phyloP scores from a whole-genome alignment of 1,140 invertebrate genomes.

The Trichonephila inaurata region DNA sequence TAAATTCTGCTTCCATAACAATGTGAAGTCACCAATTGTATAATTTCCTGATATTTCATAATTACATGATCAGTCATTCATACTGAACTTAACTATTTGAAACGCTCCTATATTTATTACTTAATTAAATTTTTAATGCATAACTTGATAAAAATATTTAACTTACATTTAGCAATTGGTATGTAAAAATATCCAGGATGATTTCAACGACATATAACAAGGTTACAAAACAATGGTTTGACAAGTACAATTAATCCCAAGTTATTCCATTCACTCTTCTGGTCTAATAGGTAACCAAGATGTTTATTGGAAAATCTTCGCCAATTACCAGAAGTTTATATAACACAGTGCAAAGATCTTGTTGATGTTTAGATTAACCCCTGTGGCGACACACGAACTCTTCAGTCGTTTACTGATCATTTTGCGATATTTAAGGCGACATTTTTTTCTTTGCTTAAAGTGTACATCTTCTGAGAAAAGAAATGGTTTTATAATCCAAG shows the following conservation, averaged over 20 bases:
- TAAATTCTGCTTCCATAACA: too few relatives aligned
- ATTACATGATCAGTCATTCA: too few relatives aligned
- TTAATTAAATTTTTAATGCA: too few relatives aligned
- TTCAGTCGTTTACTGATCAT: neutral
- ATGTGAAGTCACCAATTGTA: too few relatives aligned
- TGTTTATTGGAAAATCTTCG: conserved; percentile 6
- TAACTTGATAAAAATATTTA: too few relatives aligned
- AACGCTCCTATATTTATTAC: too few relatives aligned
- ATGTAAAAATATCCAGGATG: neutral
- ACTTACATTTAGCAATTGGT: neutral
- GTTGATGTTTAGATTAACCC: conserved; percentile 6
- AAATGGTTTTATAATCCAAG: neutral
- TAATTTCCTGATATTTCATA: too few relatives aligned
- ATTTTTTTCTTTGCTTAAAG: too few relatives aligned
- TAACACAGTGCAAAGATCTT: conserved; percentile 32
- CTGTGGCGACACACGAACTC: neutral
- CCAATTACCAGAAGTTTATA: conserved; percentile 24
- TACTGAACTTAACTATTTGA: too few relatives aligned
- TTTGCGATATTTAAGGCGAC: neutral
- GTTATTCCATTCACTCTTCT: neutral
- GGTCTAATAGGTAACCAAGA: neutral
- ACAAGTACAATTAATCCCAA: neutral
- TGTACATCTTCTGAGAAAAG: too few relatives aligned
- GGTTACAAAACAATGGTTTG: neutral
- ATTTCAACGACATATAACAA: neutral